Base-by-base conservation (phyloP, 2,888 invertebrate species). In the Hemithea aestivaria region DNA sequence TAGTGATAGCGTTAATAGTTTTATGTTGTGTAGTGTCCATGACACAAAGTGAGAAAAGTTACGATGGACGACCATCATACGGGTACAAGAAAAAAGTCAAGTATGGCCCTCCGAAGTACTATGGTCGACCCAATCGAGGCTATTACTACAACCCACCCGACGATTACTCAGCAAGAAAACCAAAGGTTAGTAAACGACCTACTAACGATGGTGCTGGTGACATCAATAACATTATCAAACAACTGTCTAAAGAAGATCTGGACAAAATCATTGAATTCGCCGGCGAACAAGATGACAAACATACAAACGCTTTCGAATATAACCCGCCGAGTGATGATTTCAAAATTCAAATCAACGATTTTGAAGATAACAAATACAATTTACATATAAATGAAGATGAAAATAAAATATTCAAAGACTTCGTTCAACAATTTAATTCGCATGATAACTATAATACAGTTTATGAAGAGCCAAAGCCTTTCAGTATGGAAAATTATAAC, bases 191-290 rank as follows among this genome's bases (percentile, higher is more conserved):
- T 72, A 78, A 66, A 61, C 54, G 58, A 59, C 74, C 69, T 27
- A 54, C 44, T 48, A 70, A 60, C 35, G 70, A 73, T 7, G 73
- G 72, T 22, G 79, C 80, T 7, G 75, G 79, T 33, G 82, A 85
- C 29, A 61, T 85, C 20, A 70, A 62, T 41, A 84, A 81, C 31
- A 48, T 87, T 21, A 58, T 81, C 10, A 79, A 78, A 62, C 64
- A 80, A 52, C 58, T 87, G 25, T 75, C 82, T 2, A 76, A 82
- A 57, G 69, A 80, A 48, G 84, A 87, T 49, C 45, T 85, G 39
- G 73, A 81, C 51, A 81, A 74, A 48, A 69, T 87, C 11, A 48
- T 85, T 4, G 73, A 81, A 37, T 62, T 70, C 1, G 73, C 83
- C 4, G 62, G 60, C 6, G 67, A 60, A 6, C 66, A 61, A 29